phyloP scores from a whole-genome alignment of 2,888 invertebrate species.

The Acanthoscelides obtectus region DNA sequence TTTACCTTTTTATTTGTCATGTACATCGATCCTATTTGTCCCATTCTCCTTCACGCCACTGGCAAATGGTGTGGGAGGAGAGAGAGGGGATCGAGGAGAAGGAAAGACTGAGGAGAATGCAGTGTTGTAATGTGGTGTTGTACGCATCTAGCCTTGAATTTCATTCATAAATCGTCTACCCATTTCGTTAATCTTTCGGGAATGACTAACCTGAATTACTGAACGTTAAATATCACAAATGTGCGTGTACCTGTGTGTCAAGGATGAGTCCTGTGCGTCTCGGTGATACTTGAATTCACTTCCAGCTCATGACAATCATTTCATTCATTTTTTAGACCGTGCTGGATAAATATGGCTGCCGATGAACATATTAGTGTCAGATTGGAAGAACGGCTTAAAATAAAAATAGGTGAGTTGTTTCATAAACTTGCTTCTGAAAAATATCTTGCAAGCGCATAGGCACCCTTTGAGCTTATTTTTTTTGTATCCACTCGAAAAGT shows the following conservation, averaged over 20 bases:
- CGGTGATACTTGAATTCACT: constrained; percentile 10
- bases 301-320: constrained; percentile 28
- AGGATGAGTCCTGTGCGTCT: constrained; percentile 11
- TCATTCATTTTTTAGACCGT: constrained; percentile 52
- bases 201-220: constrained; percentile 14
- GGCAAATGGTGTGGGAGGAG: not conserved
- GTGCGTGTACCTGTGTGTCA: constrained; percentile 8
- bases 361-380: constrained; percentile 77
- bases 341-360: constrained; percentile 80
- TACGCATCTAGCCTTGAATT: constrained; percentile 28
- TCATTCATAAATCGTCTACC: constrained; percentile 39
- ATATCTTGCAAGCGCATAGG: not conserved
- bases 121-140: constrained; percentile 14
- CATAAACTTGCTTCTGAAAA: not conserved
- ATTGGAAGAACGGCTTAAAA: constrained; percentile 89
- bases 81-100: constrained; percentile 1
- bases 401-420: constrained; percentile 82
- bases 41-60: not conserved
- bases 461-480: not conserved
- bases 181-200: constrained; percentile 13
- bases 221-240: constrained; percentile 11
- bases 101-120: constrained; percentile 7
- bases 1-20: constrained; percentile 1
- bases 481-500: not conserved
- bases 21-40: not conserved